Evolutionary conservation across 2,888 invertebrate genomes (phyloP).

Genomic region (Acanthococcus lagerstroemiae): DNA sequence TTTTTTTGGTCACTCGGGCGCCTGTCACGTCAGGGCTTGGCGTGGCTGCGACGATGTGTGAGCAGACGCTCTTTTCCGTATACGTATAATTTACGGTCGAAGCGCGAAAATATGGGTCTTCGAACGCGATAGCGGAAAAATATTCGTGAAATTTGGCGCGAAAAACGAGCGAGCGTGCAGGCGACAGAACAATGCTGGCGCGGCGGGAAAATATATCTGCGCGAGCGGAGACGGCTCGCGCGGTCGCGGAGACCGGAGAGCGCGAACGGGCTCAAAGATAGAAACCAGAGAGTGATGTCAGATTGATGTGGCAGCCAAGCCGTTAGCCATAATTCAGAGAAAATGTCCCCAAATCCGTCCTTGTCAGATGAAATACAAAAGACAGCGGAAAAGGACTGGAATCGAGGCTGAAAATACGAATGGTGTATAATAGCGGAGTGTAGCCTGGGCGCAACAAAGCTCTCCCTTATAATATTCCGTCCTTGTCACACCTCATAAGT

Average conservation of each 20-base stretch:
- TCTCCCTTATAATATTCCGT: conserved; percentile 30
- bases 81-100: no score
- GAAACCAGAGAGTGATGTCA: conserved; percentile 29
- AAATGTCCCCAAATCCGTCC: conserved; percentile 30
- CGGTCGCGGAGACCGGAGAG: background rate
- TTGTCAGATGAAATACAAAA: conserved; percentile 31
- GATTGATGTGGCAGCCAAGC: conserved; percentile 31
- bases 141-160: background rate
- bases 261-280: conserved; percentile 14
- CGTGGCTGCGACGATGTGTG: no score
- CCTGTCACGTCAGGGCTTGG: no score
- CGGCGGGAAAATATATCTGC: background rate
- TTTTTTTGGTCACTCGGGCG: no score
- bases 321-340: conserved; percentile 31
- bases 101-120: no score
- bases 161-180: background rate
- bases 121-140: no score
- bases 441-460: conserved; percentile 27
- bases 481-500: conserved; percentile 31
- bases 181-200: background rate
- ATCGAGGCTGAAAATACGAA: conserved; percentile 28
- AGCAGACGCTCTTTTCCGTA: no score
- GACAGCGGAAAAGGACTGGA: conserved; percentile 27
- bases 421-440: conserved; percentile 10
- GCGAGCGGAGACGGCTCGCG: background rate